Conservation (phyloP, 2,888 invertebrate species). For the Scaptomyza cyrtandrae region DNA sequence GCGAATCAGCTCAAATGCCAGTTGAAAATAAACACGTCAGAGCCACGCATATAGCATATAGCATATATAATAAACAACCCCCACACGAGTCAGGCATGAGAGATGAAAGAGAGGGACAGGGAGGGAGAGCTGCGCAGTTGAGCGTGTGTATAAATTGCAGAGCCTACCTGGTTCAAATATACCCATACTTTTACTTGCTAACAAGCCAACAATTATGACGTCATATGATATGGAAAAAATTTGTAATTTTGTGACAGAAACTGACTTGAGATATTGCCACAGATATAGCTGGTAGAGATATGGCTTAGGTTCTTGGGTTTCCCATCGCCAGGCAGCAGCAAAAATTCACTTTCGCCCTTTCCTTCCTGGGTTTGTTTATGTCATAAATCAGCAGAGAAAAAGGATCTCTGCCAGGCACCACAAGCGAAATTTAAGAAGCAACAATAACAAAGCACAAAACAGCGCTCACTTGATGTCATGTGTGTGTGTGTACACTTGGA, state of each 20-base stretch:
- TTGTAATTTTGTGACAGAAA: conserved; percentile 12
- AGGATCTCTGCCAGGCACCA: conserved; percentile 37
- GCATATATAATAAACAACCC: conserved; percentile 43
- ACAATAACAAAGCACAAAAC: conserved; percentile 3
- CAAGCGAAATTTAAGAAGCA: conserved; percentile 14
- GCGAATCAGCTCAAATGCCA: conserved; percentile 27
- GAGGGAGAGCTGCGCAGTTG: conserved; percentile 47
- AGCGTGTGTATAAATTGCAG: conserved; percentile 28
- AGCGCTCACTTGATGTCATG: conserved; percentile 48
- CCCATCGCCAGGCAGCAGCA: conserved; percentile 6
- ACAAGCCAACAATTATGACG: conserved; percentile 51
- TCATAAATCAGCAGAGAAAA: conserved; percentile 47
- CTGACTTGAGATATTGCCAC: not conserved
- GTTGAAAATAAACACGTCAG: conserved; percentile 58
- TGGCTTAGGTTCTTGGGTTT: not conserved
- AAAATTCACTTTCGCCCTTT: conserved; percentile 32
- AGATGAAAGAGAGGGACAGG: not conserved
- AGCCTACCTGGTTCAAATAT: conserved; percentile 42
- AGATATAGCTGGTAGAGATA: not conserved
- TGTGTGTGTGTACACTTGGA: conserved; percentile 14
- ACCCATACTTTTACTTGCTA: not conserved
- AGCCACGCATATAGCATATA: conserved; percentile 30
- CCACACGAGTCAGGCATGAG: not conserved
- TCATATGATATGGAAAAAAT: conserved; percentile 43
- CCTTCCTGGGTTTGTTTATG: conserved; percentile 34